Base-by-base conservation (phyloP, 2,888 invertebrate genomes). In the Drosophila suboccidentalis region DNA sequence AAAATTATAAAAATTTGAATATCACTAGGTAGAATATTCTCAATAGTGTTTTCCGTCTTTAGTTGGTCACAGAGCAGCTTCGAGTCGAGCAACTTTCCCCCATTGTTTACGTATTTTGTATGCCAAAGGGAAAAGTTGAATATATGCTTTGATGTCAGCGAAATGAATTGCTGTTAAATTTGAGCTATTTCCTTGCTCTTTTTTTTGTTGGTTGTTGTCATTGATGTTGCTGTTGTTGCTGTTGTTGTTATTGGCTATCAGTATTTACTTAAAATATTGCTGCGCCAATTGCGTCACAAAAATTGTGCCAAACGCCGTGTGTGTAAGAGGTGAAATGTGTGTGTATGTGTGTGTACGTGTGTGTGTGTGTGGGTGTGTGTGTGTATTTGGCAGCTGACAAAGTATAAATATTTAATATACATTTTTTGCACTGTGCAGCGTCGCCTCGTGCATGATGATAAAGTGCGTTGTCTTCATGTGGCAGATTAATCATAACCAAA, bases 401-500 rank as follows among this genome's bases (percentile, higher is more conserved):
- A 76, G 65, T 44, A 75, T 86, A 82, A 85, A 87, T 86, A 83
- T 87, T 87, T 87, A 83, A 86, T 83, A 78, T 58, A 60, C 69
- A 60, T 38, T 38, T 32, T 78, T 76, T 66, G 55, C 73, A 61
- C 75, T 41, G 71, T 71, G 65, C 76, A 72, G 22, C 51, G 61
- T 67, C n/a, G 39, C 39, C 6, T 22, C 19, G 51, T 36, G 65
- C 76, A 72, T 61, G 71, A 72, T 84, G 87, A 84, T 79, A 78
- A 86, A 85, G 82, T 84, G 78, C 71, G 82, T 67, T 75, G 74
- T 67, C 78, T 76, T 78, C 60, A 72, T 80, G 59, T 71, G 78
- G 76, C 85, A 87, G 85, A 87, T 87, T 88, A 87, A 87, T 87
- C 87, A 87, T 82, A 73, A 51, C 51, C 54, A 47, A 51, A 41